Evolutionary conservation across 2,113 vertebrate genomes (phyloP).

Genomic region (Rhipidura dahli): DNA sequence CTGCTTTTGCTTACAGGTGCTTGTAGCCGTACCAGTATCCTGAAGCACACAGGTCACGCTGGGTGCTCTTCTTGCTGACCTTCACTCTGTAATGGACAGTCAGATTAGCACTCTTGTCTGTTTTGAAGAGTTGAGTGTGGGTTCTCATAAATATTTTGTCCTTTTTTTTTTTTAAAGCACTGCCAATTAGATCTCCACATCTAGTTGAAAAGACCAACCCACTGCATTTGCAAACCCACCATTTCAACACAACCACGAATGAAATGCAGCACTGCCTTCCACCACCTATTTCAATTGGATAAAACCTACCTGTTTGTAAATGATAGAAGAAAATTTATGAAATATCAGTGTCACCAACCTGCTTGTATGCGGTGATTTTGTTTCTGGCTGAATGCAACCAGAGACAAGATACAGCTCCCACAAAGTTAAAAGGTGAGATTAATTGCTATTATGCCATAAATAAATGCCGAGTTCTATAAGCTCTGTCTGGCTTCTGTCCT

Average conservation of each 20-base stretch:
- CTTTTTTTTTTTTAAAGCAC: background rate
- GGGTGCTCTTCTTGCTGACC: background rate
- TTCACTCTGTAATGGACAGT: background rate
- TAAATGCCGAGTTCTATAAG: background rate
- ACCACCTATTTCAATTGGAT: background rate
- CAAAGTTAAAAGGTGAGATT: background rate
- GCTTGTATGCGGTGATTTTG: background rate
- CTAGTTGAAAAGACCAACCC: background rate
- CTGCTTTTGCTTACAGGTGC: background rate
- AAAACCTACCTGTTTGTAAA: background rate
- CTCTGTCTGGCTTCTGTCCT: background rate
- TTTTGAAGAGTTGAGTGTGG: background rate
- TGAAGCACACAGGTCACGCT: background rate
- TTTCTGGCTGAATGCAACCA: background rate
- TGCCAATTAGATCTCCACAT: background rate
- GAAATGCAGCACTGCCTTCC: background rate
- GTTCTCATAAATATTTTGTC: background rate
- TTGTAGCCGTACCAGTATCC: background rate
- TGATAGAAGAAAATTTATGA: background rate
- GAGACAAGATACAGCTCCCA: background rate
- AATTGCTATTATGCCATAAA: background rate
- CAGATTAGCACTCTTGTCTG: background rate
- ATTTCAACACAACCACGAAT: background rate
- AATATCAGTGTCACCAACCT: background rate
- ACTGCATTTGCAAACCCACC: background rate